Percentiles rank a stretch among this genome's conserved stretches.
These are phyloP conservation scores for Phallusia fumigata DNA, from an alignment of 23 tunicate genomes.

Conservation along the genomic window DNA sequence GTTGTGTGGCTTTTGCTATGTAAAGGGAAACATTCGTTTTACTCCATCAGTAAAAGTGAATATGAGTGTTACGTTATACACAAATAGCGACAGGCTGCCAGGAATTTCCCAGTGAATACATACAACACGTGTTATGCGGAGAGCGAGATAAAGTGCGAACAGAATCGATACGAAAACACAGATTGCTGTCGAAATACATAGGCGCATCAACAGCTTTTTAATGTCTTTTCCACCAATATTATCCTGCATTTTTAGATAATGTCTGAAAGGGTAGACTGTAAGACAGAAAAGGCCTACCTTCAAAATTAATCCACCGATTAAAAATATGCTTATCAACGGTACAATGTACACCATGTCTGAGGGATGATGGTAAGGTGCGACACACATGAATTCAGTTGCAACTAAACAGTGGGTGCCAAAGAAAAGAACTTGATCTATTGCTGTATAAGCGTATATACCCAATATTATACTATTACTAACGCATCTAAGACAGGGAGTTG, in stretches of 20 bases:
- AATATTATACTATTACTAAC: no score
- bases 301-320: background rate
- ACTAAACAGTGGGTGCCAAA: no score
- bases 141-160: background rate
- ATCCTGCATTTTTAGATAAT: no score
- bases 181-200: background rate
- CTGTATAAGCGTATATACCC: no score
- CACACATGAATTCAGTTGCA: no score
- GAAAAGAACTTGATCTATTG: no score
- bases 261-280: background rate
- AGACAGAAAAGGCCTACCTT: background rate
- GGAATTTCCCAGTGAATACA: background rate
- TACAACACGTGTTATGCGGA: background rate
- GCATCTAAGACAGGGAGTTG: no score
- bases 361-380: background rate
- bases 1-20: background rate
- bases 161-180: background rate
- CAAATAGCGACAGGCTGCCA: background rate
- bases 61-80: background rate
- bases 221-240: background rate
- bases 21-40: background rate
- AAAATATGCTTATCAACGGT: background rate
- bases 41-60: background rate
- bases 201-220: background rate
- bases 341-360: background rate